phyloP scores from a whole-genome alignment of 2,797 vertebrate species.

The Micromesistius poutassou region DNA sequence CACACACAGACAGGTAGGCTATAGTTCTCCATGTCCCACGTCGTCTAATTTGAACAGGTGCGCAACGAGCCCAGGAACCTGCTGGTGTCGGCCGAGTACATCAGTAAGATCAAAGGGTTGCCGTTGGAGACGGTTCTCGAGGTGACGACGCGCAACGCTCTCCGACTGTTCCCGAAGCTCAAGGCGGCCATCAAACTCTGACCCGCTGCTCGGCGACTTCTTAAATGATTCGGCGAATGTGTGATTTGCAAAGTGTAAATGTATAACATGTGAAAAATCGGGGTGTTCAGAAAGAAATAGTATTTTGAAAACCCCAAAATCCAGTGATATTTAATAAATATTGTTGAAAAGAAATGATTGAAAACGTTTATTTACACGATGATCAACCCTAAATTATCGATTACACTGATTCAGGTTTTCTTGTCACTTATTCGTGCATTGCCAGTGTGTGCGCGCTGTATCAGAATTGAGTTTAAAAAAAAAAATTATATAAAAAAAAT shows the following conservation, averaged over 20 bases:
- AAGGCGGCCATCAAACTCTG: constrained; percentile 65
- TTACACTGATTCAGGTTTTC: too few species aligned
- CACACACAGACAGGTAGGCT: too few species aligned
- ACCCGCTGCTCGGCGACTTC: constrained; percentile 6
- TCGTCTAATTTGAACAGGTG: constrained; percentile 69
- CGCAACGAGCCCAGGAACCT: constrained; percentile 94
- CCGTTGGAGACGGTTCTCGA: constrained; percentile 83
- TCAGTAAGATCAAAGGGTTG: constrained; percentile 87
- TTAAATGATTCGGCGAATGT: neutral
- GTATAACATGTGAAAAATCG: too few species aligned
- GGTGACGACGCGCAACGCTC: constrained; percentile 84
- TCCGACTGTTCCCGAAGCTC: constrained; percentile 86
- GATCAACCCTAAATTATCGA: too few species aligned
- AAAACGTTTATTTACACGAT: too few species aligned
- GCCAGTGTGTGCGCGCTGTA: too few species aligned
- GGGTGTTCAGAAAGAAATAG: neutral
- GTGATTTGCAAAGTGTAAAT: neutral
- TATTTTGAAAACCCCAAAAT: neutral
- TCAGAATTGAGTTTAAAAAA: too few species aligned
- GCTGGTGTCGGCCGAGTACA: constrained; percentile 82
- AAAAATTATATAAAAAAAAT: too few species aligned
- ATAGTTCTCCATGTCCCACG: too few species aligned
- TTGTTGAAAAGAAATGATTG: too few species aligned
- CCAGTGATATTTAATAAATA: neutral
- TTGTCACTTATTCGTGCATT: too few species aligned